phyloP scores from a whole-genome alignment of 2,888 invertebrate species.

The Caenorhabditis auriculariae region DNA sequence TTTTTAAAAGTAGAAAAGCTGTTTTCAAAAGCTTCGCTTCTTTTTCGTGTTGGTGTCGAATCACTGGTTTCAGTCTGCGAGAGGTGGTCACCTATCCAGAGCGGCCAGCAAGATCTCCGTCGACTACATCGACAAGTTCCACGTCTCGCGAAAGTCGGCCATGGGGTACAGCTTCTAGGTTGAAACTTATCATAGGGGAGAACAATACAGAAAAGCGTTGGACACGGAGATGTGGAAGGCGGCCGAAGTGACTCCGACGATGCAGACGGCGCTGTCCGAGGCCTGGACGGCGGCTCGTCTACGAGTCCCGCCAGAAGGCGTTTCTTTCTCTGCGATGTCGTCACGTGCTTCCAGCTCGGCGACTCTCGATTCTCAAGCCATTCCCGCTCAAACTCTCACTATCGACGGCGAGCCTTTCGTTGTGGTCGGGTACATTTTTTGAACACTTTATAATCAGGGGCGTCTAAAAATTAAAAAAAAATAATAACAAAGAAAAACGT shows the following conservation, averaged over 20 bases:
- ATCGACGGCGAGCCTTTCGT: conserved; percentile 65
- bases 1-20: too few relatives aligned
- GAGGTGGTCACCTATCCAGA: too few relatives aligned
- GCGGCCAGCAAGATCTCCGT: conserved; percentile 69
- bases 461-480: too few relatives aligned
- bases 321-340: too few relatives aligned
- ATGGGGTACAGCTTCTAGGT: conserved; percentile 67
- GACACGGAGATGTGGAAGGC: conserved; percentile 91
- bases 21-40: too few relatives aligned
- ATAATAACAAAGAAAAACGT: too few relatives aligned
- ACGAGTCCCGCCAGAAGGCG: too few relatives aligned
- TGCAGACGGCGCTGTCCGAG: conserved; percentile 73
- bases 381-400: conserved; percentile 4
- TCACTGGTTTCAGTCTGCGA: too few relatives aligned
- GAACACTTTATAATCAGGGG: neutral
- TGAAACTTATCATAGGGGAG: neutral
- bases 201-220: conserved; percentile 70
- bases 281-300: too few relatives aligned
- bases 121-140: conserved; percentile 86
- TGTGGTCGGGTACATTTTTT: conserved; percentile 65
- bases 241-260: conserved; percentile 84
- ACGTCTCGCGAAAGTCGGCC: conserved; percentile 81
- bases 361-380: neutral
- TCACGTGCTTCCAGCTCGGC: too few relatives aligned
- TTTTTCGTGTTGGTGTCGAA: too few relatives aligned